phyloP scores from a whole-genome alignment of 2,888 invertebrate genomes.

The Dromius quadrimaculatus region DNA sequence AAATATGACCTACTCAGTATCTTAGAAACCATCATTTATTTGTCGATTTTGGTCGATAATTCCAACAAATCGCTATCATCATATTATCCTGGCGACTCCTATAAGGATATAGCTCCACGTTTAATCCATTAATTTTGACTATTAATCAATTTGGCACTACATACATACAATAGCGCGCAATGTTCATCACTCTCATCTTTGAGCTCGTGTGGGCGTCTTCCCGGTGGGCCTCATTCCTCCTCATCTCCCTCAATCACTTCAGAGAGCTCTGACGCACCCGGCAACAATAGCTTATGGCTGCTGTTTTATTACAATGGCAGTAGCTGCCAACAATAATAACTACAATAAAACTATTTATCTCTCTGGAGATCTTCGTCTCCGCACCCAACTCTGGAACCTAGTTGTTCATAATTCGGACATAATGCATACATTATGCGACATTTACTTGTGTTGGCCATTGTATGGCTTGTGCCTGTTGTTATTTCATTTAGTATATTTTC shows the following conservation, averaged over 20 bases:
- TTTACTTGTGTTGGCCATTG: slow-evolving; percentile 15
- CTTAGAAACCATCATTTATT: too few relatives aligned
- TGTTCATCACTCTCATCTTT: not conserved
- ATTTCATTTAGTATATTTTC: slow-evolving; percentile 22
- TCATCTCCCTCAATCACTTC: too few relatives aligned
- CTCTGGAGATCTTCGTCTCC: slow-evolving; percentile 54
- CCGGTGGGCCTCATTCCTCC: slow-evolving; percentile 58
- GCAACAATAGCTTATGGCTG: slow-evolving; percentile 61
- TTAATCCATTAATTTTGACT: too few relatives aligned
- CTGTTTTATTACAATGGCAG: slow-evolving; percentile 61
- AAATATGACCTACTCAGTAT: too few relatives aligned
- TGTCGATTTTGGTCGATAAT: too few relatives aligned
- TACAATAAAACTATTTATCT: slow-evolving; percentile 61
- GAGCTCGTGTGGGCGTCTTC: slow-evolving; percentile 56
- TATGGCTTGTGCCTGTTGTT: not conserved
- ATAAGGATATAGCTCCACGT: too few relatives aligned
- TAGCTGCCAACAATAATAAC: slow-evolving; percentile 61
- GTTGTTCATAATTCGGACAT: slow-evolving; percentile 56
- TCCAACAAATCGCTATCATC: too few relatives aligned
- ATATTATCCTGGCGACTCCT: too few relatives aligned
- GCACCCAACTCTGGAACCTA: slow-evolving; percentile 55
- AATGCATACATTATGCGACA: slow-evolving; percentile 48
- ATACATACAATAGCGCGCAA: too few relatives aligned
- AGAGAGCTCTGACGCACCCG: slow-evolving; percentile 55
- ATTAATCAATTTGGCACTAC: too few relatives aligned